A percentile compares a stretch with the other conserved stretches of the same genome.
Conservation (phyloP, 2,113 vertebrate genomes). For the Syngnathus typhle region DNA sequence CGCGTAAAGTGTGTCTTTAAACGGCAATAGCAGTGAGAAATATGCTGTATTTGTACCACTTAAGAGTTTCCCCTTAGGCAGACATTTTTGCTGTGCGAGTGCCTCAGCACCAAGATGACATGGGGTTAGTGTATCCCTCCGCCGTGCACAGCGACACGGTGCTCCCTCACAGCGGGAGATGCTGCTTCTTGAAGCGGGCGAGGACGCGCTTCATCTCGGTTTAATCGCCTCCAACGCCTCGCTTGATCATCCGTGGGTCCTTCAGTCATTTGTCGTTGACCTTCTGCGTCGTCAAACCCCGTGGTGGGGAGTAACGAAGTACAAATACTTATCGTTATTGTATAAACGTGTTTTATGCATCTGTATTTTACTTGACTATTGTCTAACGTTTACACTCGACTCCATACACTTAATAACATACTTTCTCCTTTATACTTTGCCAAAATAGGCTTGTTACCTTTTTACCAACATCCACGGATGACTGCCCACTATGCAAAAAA, state of each 20-base stretch:
- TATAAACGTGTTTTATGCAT: background rate
- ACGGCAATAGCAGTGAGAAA: constrained; percentile 43
- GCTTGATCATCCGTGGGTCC: background rate
- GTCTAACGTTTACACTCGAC: background rate
- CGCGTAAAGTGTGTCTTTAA: constrained; percentile 51
- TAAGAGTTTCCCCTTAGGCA: constrained; percentile 90
- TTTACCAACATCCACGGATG: background rate
- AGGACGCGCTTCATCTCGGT: background rate
- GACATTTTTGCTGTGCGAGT: constrained; percentile 87
- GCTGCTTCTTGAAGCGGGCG: constrained; percentile 34
- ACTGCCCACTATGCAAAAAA: background rate
- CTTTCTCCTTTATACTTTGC: background rate
- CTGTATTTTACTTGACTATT: background rate
- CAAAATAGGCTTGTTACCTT: background rate
- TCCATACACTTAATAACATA: background rate
- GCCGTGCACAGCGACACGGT: constrained; percentile 58
- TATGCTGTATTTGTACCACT: constrained; percentile 80
- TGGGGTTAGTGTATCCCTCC: constrained; percentile 80
- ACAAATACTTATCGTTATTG: background rate
- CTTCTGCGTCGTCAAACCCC: background rate
- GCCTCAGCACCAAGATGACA: constrained; percentile 83
- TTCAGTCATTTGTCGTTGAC: background rate
- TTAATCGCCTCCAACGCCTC: background rate
- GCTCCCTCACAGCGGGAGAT: constrained; percentile 52
- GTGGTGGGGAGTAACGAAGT: background rate